Evolutionary conservation across 2,113 vertebrate species (phyloP).

Genomic region (Copsychus sechellarum): DNA sequence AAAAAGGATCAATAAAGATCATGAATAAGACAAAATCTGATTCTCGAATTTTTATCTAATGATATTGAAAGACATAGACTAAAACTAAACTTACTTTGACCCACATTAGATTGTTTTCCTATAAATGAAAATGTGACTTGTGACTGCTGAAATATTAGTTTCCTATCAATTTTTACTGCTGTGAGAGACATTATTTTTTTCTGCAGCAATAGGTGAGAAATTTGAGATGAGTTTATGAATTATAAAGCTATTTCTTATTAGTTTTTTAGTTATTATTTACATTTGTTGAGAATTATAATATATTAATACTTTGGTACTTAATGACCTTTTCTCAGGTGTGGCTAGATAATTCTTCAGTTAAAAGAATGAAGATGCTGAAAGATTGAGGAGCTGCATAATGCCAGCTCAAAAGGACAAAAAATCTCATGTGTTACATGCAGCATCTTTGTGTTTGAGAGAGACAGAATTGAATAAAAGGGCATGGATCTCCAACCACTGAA

Average conservation of each 20-base stretch:
- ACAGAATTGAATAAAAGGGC: neutral
- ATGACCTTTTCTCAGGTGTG: neutral
- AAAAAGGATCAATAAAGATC: neutral
- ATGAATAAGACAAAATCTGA: neutral
- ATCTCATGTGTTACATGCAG: accelerated
- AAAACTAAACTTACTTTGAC: neutral
- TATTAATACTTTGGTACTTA: neutral
- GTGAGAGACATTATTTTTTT: neutral
- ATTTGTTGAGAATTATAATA: neutral
- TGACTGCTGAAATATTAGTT: neutral
- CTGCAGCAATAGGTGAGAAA: neutral
- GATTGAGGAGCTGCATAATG: neutral
- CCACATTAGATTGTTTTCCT: neutral
- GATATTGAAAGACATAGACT: neutral
- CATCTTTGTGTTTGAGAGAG: neutral
- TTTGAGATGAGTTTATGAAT: neutral
- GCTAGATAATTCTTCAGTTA: neutral
- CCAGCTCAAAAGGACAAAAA: neutral
- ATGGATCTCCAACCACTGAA: neutral
- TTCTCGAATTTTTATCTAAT: neutral
- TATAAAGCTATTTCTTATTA: neutral
- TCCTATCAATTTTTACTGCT: neutral
- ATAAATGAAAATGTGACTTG: neutral
- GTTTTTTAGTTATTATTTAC: neutral
- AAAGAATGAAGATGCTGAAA: neutral